Base-by-base conservation (phyloP, 2,113 vertebrate species). In the Penelope pileata region DNA sequence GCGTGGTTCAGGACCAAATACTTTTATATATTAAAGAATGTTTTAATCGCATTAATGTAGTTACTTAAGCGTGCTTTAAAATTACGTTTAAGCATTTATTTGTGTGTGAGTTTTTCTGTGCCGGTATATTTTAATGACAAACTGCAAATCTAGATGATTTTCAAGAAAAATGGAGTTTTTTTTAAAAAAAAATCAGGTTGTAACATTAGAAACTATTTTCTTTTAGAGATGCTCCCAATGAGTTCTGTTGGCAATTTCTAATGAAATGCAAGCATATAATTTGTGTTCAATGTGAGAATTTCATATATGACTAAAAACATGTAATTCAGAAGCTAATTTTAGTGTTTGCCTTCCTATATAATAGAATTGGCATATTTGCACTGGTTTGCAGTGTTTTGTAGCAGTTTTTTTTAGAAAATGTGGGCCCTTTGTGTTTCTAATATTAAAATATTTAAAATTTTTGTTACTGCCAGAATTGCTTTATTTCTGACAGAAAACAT, bases 201-300 rank as follows among this genome's bases (percentile, higher is more conserved):
- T 40, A 16, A 8, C 15, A 9, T n/a, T 58, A 62, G 27, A 63
- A 67, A 72, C 13, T 2, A 0, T 17, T 56, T 47, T 36, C 27
- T 24, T 30, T 32, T 60, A 51, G 30, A 9, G 56, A 1, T 51
- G 8, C 4, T 67, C 19, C 18, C 14, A 29, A 26, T 2, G 0
- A 70, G 47, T 81, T 70, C 26, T 59, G 7, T 4, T 1, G 4
- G 23, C 4, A 30, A 30, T 86, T 72, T 76, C 38, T 82, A 75
- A 72, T 68, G 24, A 79, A 91, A 89, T n/a, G 38, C 38, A 68
- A 70, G 36, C 16, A 47, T 75, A 5, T 10, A 21, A 22, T 80
- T 17, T 10, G 8, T 29, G 26, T 58, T 93, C 32, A 43, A 3
- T 34, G 43, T 72, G 36, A 68, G 69, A 86, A 72, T 78, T 60